These are phyloP conservation scores for Sycophila sp. DNA, from an alignment of 1,140 invertebrate genomes.

Conservation along the genomic window DNA sequence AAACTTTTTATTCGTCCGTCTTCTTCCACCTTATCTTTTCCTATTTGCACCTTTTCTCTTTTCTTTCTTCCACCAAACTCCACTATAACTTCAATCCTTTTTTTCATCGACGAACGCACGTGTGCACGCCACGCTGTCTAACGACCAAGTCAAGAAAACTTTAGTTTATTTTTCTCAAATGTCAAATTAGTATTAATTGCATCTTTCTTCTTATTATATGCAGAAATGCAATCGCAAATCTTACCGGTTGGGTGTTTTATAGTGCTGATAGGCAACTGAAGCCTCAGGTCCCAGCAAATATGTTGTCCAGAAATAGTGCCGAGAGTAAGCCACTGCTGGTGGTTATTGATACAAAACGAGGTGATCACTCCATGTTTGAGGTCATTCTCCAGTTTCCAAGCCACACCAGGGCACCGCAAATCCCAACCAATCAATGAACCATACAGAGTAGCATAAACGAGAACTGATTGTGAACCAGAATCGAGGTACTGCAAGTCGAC, in stretches of 20 bases:
- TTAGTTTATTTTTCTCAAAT: no score
- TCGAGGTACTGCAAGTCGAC: conserved; percentile 83
- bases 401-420: conserved; percentile 78
- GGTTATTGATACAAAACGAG: conserved; percentile 84
- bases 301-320: conserved; percentile 88
- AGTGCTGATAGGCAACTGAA: conserved; percentile 86
- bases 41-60: no score
- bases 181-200: no score
- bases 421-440: conserved; percentile 91
- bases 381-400: conserved; percentile 88
- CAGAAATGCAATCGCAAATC: no score
- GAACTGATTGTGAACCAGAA: conserved; percentile 79
- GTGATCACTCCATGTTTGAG: conserved; percentile 87
- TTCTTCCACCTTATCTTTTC: no score
- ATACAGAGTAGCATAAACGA: conserved; percentile 87
- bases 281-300: conserved; percentile 92
- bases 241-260: conserved; percentile 80
- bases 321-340: conserved; percentile 84
- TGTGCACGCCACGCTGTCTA: no score
- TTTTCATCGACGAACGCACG: no score
- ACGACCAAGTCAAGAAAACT: no score
- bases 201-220: no score
- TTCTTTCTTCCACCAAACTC: no score
- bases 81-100: no score
- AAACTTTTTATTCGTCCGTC: no score